Evolutionary conservation across 2,888 invertebrate genomes (phyloP), one percentile per base, ranked within the genome.

Genomic region (Mimumesa dahlbomi): DNA sequence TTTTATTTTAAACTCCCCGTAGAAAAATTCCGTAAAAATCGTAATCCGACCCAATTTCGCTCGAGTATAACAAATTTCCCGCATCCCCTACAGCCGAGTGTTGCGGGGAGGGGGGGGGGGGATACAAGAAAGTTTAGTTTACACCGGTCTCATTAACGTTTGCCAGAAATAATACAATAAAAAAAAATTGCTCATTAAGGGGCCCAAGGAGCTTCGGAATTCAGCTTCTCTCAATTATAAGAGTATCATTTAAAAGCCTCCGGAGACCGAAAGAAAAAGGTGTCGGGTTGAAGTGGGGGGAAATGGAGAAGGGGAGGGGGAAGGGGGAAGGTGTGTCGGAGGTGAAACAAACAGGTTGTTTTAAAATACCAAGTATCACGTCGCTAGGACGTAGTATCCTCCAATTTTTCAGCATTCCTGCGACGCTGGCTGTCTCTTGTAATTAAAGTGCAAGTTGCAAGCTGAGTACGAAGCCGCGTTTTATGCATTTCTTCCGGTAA

Each of bases 371-470:
- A 21, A 21, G 14, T 46, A 1, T 21, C n/a, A 43, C 21, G 21
- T 43, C 13, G 4, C n/a, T n/a, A n/a, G n/a, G 21, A 21, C 19
- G 19, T n/a, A 34, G 49, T 22, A 5, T 31, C 25, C 19, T 29
- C 11, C 19, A 43, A 45, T 56, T 56, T 54, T 34, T 34, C 22
- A 34, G 45, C 21, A 56, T 13, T 40, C 11, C 21, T 36, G 14
- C 21, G 9, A 56, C 45, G 7, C 14, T 11, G 2, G 43, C 13
- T 11, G 36, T 6, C 7, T 25, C 36, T 43, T 34, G 1, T 56
- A 56, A 56, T 56, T 56, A 56, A 56, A 56, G 22, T 36, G 45
- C 2, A 4, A n/a, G n/a, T n/a, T n/a, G n/a, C n/a, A n/a, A n/a
- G n/a, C n/a, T n/a, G n/a, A n/a, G n/a, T n/a, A n/a, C n/a, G n/a